Conservation (phyloP, 2,113 vertebrate species). For the Callopanchax toddi region DNA sequence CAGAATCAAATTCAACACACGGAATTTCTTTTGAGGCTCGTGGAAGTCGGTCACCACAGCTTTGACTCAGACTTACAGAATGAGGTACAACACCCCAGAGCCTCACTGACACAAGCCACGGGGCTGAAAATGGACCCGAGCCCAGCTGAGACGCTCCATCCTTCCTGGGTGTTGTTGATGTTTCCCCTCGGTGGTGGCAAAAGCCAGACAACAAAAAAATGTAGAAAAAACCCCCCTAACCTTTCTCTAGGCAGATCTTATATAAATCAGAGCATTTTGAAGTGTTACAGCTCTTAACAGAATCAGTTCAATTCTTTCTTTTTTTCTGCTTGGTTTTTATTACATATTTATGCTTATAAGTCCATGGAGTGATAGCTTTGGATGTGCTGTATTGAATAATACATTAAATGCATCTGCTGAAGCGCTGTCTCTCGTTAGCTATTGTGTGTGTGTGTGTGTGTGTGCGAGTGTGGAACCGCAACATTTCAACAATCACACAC, state of each 20-base stretch:
- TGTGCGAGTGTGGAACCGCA: conserved; percentile 22
- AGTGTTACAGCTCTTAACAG: conserved; percentile 30
- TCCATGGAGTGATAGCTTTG: conserved; percentile 59
- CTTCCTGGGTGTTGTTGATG: conserved; percentile 27
- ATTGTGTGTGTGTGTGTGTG: conserved; percentile 37
- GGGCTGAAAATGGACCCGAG: conserved; percentile 27
- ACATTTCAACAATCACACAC: conserved; percentile 29
- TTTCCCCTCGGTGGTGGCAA: conserved; percentile 1
- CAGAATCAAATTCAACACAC: conserved; percentile 24
- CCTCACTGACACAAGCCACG: conserved; percentile 43
- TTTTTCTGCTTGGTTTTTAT: conserved; percentile 53
- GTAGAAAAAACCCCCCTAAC: background rate
- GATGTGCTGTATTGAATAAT: conserved; percentile 76
- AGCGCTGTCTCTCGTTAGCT: conserved; percentile 54
- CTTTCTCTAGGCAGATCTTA: conserved; percentile 14
- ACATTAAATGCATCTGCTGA: conserved; percentile 75
- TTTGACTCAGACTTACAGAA: conserved; percentile 45
- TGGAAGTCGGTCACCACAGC: conserved; percentile 33
- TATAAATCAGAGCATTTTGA: conserved; percentile 16
- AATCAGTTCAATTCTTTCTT: conserved; percentile 22
- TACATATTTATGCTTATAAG: conserved; percentile 72
- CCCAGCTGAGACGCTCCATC: conserved; percentile 26
- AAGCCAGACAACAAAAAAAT: background rate
- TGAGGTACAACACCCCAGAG: conserved; percentile 55
- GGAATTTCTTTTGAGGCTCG: conserved; percentile 33